Evolutionary conservation across 2,113 vertebrate genomes (phyloP), one percentile per base, ranked within the genome.

Genomic region (Sinocyclocheilus anshuiensis): DNA sequence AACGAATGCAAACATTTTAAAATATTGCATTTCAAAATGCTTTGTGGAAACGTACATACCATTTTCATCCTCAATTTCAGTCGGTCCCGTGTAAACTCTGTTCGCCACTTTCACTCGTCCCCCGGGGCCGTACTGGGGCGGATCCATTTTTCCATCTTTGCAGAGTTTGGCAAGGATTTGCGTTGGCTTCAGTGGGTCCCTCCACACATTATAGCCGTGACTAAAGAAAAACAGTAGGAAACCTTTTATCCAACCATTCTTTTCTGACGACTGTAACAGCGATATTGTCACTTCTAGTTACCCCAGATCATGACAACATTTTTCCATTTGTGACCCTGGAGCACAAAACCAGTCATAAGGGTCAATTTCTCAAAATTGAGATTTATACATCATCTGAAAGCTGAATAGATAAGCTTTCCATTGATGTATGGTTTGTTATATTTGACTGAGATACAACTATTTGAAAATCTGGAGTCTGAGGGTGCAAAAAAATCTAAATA

Each of bases 51-150:
- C 4, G 18, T 45, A 4, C 18, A 57, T 86, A 99, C 98, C 98
- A 0, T 98, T 99, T 90, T 99, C 98, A 20, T 99, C 98, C 89
- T 99, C 98, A 0, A 99, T 95, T 89, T 99, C 98, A 0, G 96
- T 97, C 3, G 96, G 93, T 39, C 96, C 98, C 0, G 93, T 95
- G 93, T 98, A 99, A 88, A 99, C 93, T 4, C 95, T 95, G 89
- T 97, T 98, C 67, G 95, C 95, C 77, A 99, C 97, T 88, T 97
- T 98, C 77, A 99, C 98, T 92, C 95, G 96, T 77, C 98, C 98
- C 0, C 96, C 95, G 0, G 98, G 98, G 39, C 98, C 97, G 0
- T 97, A 99, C 89, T 99, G 97, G 0, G 98, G 98, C 36, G 95
- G 93, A 0, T 99, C 97, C 24, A 97, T 93, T 91, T 99, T 99